Base-by-base conservation (phyloP, 2,797 vertebrate species). In the Sebastes paucispinis region DNA sequence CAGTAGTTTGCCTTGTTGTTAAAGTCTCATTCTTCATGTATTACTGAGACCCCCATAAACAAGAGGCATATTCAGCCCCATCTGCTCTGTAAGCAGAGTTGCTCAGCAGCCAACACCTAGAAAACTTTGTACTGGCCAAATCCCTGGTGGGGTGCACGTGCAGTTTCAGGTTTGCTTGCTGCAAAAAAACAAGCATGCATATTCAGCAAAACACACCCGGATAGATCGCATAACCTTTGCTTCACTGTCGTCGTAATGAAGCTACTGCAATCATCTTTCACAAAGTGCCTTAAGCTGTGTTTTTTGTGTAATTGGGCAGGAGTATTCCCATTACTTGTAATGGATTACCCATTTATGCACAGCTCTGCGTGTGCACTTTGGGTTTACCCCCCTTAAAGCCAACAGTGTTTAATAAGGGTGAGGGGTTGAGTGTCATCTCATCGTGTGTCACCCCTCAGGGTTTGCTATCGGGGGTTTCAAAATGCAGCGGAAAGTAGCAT, bases 391-490 rank as follows among this genome's bases (percentile, higher is more conserved):
- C 73, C 22, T 12, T 72, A 52, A 81, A 77, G 36, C 79, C 69
- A 79, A 50, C 39, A 27, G 47, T 32, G 39, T 80, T 89, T 88
- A 74, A 69, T 89, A 60, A 60, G 58, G 60, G 25, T 57, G 52
- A 75, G 31, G 70, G 78, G 54, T 39, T 75, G 64, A 16, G 31
- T 79, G 69, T 74, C 69, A 66, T 54, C 24, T 50, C 6, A 50
- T 50, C 16, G n/a, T 76, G 57, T 12, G 7, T 76, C 77, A 65
- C 67, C 84, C 82, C 82, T 74, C 69, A 60, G 89, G 86, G 73
- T 75, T 65, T 31, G 82, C 84, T 65, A 14, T n/a, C 2, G 25
- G 74, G 68, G 12, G 6, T 75, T 81, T 73, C 3, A 32, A 74
- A 73, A 58, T 47, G 29, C 27, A 29, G 58, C 6, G 5, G 8